Conservation (phyloP, 2,797 vertebrate species). For the Macroramphosus scolopax region DNA sequence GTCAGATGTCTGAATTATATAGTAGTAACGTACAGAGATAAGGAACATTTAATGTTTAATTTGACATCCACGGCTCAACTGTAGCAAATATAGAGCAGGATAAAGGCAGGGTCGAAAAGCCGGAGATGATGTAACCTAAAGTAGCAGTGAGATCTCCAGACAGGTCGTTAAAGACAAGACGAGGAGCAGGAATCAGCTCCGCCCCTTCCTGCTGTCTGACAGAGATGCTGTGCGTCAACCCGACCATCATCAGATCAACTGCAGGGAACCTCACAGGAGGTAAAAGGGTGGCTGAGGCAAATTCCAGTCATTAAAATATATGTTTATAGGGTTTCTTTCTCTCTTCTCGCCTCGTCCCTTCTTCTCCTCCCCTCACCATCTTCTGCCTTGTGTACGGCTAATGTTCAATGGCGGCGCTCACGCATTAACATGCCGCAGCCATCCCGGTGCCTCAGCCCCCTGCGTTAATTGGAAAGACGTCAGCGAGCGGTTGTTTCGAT, state of each 20-base stretch:
- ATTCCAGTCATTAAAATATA: conserved; percentile 16
- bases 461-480: conserved; percentile 81
- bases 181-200: conserved; percentile 5
- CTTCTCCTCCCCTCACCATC: conserved; percentile 10
- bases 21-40: too few relatives aligned
- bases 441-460: conserved; percentile 63
- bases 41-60: too few relatives aligned
- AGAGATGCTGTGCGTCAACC: conserved; percentile 7
- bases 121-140: conserved; percentile 3
- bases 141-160: conserved; percentile 6
- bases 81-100: too few relatives aligned
- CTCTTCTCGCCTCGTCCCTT: conserved; percentile 27
- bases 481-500: conserved; percentile 65
- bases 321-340: conserved; percentile 19
- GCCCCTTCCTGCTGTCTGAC: conserved; percentile 8
- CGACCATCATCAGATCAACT: conserved; percentile 8
- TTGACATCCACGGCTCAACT: too few relatives aligned
- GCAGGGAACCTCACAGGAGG: conserved; percentile 11
- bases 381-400: conserved; percentile 25
- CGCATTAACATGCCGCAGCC: conserved; percentile 77
- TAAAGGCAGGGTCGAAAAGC: too few relatives aligned
- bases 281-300: conserved; percentile 1
- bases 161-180: conserved; percentile 15
- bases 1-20: too few relatives aligned
- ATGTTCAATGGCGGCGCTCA: conserved; percentile 44